A percentile compares a stretch with the other conserved stretches of the same genome.
phyloP scores from a whole-genome alignment of 2,797 vertebrate genomes.

The Mallotus villosus region DNA sequence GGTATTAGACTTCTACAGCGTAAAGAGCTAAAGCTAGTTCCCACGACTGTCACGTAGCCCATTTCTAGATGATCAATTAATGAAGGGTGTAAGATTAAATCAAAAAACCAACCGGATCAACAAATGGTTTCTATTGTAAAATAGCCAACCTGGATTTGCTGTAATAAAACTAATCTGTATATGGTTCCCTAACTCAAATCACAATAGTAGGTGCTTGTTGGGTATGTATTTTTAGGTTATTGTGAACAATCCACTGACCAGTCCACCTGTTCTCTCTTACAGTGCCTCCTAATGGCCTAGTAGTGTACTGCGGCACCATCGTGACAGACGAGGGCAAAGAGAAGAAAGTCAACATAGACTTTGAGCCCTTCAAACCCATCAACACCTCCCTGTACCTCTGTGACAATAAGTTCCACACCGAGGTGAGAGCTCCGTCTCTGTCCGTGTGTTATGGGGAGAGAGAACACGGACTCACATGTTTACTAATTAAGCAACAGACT shows the following conservation, averaged over 20 bases:
- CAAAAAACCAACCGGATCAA: no score
- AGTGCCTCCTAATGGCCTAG: slow-evolving; percentile 99
- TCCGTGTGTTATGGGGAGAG: background rate
- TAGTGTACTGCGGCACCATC: slow-evolving; percentile 99
- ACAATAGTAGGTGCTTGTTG: background rate
- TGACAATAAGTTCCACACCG: slow-evolving; percentile 99
- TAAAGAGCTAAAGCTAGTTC: no score
- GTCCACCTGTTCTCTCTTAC: slow-evolving; percentile 53
- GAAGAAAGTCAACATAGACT: slow-evolving; percentile 99
- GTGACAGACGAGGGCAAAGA: slow-evolving; percentile 99
- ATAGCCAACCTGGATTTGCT: no score
- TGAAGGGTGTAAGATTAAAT: no score
- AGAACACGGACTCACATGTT: background rate
- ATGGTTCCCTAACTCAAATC: no score
- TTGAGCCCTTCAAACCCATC: slow-evolving; percentile 99
- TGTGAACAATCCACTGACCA: background rate
- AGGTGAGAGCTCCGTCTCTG: slow-evolving; percentile 76
- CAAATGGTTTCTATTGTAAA: no score
- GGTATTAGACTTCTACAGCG: no score
- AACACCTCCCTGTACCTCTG: slow-evolving; percentile 99
- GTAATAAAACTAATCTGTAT: no score
- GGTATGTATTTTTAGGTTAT: background rate
- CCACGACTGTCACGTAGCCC: no score
- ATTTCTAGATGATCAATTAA: no score
- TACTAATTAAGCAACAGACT: background rate